A percentile compares a stretch with the other conserved stretches of the same genome.
These are phyloP conservation scores for Rhynchonycteris naso DNA, from an alignment of 2,797 vertebrate species.

Conservation along the genomic window DNA sequence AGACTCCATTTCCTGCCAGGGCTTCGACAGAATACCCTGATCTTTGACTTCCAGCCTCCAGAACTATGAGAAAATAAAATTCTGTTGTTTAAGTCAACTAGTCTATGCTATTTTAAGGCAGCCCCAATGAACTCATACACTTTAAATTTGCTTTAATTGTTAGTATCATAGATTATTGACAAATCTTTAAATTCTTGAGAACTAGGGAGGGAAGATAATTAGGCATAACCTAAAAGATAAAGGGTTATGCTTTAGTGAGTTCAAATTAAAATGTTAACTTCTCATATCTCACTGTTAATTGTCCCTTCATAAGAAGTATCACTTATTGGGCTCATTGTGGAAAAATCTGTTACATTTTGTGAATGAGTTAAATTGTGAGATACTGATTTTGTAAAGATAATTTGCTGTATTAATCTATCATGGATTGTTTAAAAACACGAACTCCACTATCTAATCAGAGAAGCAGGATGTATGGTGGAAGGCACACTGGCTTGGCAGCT, in stretches of 20 bases:
- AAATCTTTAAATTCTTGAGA: not conserved
- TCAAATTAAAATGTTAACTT: not conserved
- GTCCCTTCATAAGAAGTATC: not conserved
- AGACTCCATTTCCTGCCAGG: not conserved
- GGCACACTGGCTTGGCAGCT: not conserved
- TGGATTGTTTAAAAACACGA: not conserved
- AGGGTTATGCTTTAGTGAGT: not conserved
- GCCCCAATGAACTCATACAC: not conserved
- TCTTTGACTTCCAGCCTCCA: not conserved
- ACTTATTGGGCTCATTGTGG: not conserved
- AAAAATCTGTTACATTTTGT: not conserved
- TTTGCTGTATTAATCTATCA: not conserved
- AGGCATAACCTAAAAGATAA: not conserved
- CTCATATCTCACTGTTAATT: not conserved
- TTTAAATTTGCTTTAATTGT: not conserved
- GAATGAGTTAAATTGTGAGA: not conserved
- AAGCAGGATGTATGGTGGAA: not conserved
- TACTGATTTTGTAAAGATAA: not conserved
- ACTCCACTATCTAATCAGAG: not conserved
- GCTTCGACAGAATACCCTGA: not conserved
- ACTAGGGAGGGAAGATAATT: conserved; percentile 1
- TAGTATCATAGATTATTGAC: not conserved
- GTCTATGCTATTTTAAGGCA: not conserved
- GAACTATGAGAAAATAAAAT: not conserved
- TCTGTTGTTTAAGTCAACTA: too few species aligned